Percentiles rank a stretch among this genome's conserved stretches.
These are phyloP conservation scores for Thereva nobilitata DNA, from an alignment of 2,888 invertebrate species.

Conservation along the genomic window DNA sequence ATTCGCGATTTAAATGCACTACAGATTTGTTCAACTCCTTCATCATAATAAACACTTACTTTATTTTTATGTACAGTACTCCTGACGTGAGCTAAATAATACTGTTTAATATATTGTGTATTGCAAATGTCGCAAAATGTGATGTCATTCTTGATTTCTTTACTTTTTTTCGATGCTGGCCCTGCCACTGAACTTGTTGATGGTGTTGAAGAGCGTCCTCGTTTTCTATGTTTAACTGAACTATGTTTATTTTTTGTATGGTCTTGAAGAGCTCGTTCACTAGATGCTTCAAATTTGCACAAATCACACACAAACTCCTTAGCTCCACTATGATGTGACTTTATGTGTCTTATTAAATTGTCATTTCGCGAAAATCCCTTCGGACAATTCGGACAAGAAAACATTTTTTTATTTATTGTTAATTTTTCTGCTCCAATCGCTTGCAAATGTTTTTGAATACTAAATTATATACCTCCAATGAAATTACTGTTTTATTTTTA, in stretches of 20 bases:
- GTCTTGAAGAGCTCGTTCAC: not conserved
- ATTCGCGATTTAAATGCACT: slow-evolving; percentile 13
- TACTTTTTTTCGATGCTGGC: not conserved
- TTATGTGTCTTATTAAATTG: slow-evolving; percentile 3
- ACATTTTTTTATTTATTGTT: too few species aligned
- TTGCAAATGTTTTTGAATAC: too few species aligned
- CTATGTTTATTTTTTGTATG: not conserved
- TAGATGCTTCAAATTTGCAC: not conserved
- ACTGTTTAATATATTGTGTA: not conserved
- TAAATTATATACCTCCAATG: too few species aligned
- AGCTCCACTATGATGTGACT: not conserved
- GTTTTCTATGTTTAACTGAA: not conserved
- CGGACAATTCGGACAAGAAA: too few species aligned
- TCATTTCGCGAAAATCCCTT: slow-evolving; percentile 7
- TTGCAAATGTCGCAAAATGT: not conserved
- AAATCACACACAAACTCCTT: not conserved
- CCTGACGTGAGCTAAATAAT: not conserved
- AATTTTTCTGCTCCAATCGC: too few species aligned
- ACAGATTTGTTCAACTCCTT: not conserved
- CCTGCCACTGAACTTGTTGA: not conserved
- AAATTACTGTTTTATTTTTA: too few species aligned
- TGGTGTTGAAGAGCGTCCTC: not conserved
- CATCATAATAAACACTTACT: not conserved
- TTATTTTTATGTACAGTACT: not conserved
- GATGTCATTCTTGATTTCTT: not conserved